Evolutionary conservation across 1,140 invertebrate genomes (phyloP), one percentile per base, ranked within the genome.

Genomic region (Geopemphigus sp.): DNA sequence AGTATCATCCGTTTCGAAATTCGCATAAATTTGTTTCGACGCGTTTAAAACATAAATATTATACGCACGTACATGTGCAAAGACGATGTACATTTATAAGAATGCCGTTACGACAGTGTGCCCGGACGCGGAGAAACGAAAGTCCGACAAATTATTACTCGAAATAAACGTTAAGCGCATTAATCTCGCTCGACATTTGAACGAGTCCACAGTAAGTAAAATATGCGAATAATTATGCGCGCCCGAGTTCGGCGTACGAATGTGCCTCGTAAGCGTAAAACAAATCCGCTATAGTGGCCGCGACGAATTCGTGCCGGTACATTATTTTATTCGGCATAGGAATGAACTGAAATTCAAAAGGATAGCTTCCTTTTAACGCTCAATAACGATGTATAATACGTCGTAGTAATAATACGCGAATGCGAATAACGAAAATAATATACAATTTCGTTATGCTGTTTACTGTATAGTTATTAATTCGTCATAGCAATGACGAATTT

Each of bases 131-230:
- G 24, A 47, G n/a, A 68, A 47, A 53, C 24, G 53, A 70, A 53
- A 39, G 3, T 53, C 0, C 24, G 19, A 26, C 22, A 53, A n/a
- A n/a, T n/a, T n/a, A 5, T 53, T 1, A 50, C 47, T 24, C 47
- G 17, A 68, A 68, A 68, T 26, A 24, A n/a, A 68, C 64, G 47
- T 39, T 70, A 53, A 70, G 50, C 26, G 29, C 24, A 53, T 19
- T 26, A 17, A 53, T 24, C 19, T 14, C 26, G 1, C 1, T 10
- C 53, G 22, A 47, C 64, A 68, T 32, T 68, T 68, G 22, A 68
- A 47, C 47, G 39, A 17, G 63, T 39, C 32, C n/a, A 32, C 32
- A 66, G 32, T 39, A 39, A 66, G 32, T 39, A 29, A 32, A 63
- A 45, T 66, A 66, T n/a, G n/a, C 63, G 29, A 45, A 66, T 66